These are phyloP conservation scores for Aphidoletes aphidimyza DNA, from an alignment of 2,888 invertebrate species.

Conservation along the genomic window DNA sequence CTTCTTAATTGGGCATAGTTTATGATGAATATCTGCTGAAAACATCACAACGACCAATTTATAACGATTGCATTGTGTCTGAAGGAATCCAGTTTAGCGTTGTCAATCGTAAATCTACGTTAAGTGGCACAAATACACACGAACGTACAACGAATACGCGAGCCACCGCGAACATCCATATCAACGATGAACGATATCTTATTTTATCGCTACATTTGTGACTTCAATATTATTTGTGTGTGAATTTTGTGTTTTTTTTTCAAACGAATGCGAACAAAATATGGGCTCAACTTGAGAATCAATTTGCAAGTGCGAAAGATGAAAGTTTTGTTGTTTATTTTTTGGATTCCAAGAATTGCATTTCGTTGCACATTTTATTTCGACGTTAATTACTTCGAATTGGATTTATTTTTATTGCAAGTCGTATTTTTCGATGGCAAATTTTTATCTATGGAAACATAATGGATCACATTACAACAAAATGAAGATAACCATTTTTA, in stretches of 20 bases:
- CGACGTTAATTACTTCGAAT: neutral
- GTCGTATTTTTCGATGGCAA: neutral
- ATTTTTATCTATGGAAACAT: conserved; percentile 2
- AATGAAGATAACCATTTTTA: neutral
- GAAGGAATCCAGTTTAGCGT: neutral
- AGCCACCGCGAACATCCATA: neutral
- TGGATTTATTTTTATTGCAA: conserved; percentile 3
- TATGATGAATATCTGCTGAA: conserved; percentile 16
- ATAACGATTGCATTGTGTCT: conserved; percentile 28
- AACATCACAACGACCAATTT: conserved; percentile 15
- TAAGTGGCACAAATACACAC: conserved; percentile 17
- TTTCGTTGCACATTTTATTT: neutral
- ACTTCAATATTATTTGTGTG: conserved; percentile 4
- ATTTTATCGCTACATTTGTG: neutral
- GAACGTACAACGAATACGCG: neutral
- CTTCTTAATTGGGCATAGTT: conserved; percentile 24
- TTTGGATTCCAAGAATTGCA: neutral
- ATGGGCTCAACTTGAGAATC: neutral
- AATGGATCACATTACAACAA: neutral
- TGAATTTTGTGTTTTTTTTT: neutral
- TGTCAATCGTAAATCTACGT: conserved; percentile 47
- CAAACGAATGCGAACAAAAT: neutral
- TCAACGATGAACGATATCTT: neutral
- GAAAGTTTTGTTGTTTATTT: neutral
- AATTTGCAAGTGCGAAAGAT: neutral